Evolutionary conservation across 2,113 vertebrate genomes (phyloP), one percentile per base, ranked within the genome.

Genomic region (Pseudopipra pipra): DNA sequence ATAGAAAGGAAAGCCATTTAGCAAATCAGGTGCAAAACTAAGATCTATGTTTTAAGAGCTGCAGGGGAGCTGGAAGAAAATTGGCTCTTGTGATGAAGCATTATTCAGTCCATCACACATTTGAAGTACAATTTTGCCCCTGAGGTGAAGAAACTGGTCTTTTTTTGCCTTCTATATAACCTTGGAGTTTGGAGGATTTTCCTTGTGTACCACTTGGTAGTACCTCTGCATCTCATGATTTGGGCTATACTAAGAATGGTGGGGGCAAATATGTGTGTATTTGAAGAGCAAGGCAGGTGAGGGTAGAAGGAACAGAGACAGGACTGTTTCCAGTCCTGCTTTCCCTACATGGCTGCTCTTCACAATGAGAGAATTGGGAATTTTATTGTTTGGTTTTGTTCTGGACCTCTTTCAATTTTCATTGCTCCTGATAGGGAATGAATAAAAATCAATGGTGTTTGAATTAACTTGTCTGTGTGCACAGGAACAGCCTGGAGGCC

Each of bases 11-110:
- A 96, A 71, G 51, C 23, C 46, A 90, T 91, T 97, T 97, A 96
- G 73, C 47, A 97, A 95, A 95, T 76, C 71, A 75, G 43, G 59
- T 81, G 59, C 73, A 81, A 95, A 95, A 85, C 72, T 52, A 66
- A 95, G 85, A 94, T 92, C 88, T 93, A 63, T 96, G 58, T 95
- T 95, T 96, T 88, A 94, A 78, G 46, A 46, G 73, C 95, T 96
- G 80, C 58, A 95, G 95, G 93, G 93, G 90, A 91, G 70, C 43
- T 86, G 55, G 51, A 85, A 78, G 97, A 96, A 97, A 97, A 97
- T 92, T 95, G 87, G 76, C 72, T 98, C 85, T 97, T 91, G 47
- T 83, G 91, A 95, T 95, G 77, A 95, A 97, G 63, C 5, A 8
- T 96, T 97, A 93, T 74, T 97, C 91, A 91, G 95, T 95, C 54